These are phyloP conservation scores for Esox masquinongy DNA, from an alignment of 2,797 vertebrate species.

Conservation along the genomic window DNA sequence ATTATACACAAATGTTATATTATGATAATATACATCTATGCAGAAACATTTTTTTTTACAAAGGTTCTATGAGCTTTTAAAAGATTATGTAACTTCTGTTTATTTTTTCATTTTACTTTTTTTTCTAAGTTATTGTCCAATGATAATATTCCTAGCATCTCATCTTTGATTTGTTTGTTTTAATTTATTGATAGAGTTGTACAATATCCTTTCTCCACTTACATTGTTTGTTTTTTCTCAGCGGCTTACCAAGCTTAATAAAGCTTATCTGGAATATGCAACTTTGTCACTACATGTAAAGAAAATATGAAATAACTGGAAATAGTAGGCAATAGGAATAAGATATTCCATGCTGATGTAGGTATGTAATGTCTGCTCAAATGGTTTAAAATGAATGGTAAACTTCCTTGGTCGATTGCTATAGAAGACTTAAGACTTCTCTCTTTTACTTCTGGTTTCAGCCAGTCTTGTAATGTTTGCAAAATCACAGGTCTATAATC, in stretches of 20 bases:
- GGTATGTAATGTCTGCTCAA: no score
- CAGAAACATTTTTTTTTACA: constrained; percentile 60
- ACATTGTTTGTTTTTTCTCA: constrained; percentile 45
- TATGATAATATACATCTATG: constrained; percentile 62
- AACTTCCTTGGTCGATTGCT: background rate
- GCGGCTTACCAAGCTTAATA: constrained; percentile 53
- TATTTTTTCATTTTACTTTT: constrained; percentile 26
- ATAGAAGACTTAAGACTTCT: background rate
- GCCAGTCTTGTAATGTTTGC: background rate
- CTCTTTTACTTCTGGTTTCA: background rate
- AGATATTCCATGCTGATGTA: background rate
- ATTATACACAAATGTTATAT: constrained; percentile 37
- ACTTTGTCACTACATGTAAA: background rate
- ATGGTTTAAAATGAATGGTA: background rate
- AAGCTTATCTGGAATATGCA: constrained; percentile 36
- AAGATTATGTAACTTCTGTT: constrained; percentile 56
- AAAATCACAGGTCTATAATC: background rate
- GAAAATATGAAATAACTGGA: background rate
- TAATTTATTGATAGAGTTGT: constrained; percentile 68
- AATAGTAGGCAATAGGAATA: background rate
- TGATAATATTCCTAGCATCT: constrained; percentile 37
- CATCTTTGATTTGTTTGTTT: constrained; percentile 40
- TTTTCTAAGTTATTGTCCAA: constrained; percentile 38
- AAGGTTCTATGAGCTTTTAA: constrained; percentile 63
- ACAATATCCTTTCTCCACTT: constrained; percentile 46